A percentile compares a stretch with the other conserved stretches of the same genome.
Conservation (phyloP, 2,797 vertebrate species). For the Cynodonichthys magdalenae region DNA sequence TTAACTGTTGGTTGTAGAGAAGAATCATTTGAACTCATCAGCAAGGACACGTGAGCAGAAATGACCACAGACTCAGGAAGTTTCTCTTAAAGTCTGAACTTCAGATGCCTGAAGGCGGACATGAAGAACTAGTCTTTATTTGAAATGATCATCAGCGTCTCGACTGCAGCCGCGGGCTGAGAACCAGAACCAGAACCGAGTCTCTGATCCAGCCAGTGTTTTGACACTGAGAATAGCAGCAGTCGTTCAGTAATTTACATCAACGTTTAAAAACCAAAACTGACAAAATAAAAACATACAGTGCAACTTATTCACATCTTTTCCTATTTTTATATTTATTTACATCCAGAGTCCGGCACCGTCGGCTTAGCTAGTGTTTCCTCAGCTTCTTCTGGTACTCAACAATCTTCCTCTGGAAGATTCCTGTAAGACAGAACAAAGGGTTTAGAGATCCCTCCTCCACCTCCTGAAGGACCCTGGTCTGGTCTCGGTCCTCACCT, state of each 20-base stretch:
- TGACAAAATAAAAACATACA: constrained; percentile 40
- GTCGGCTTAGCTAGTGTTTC: constrained; percentile 70
- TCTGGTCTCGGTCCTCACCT: constrained; percentile 73
- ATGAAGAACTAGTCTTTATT: constrained; percentile 55
- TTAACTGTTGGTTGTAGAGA: no score
- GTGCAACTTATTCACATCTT: constrained; percentile 53
- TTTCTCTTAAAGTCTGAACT: background rate
- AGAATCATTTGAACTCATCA: no score
- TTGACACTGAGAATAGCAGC: constrained; percentile 58
- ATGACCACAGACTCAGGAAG: background rate
- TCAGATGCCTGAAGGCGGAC: no score
- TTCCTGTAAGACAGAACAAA: constrained; percentile 60
- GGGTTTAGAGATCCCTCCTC: no score
- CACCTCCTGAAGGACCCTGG: no score
- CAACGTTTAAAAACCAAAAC: constrained; percentile 27
- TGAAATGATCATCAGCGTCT: constrained; percentile 43
- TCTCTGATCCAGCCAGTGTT: constrained; percentile 41
- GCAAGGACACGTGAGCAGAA: no score
- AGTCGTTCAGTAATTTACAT: constrained; percentile 53
- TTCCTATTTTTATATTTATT: constrained; percentile 20
- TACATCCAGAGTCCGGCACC: constrained; percentile 14
- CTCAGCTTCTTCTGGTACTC: constrained; percentile 77
- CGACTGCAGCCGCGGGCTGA: constrained; percentile 3
- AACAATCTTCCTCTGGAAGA: constrained; percentile 79
- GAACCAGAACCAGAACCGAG: constrained; percentile 15